Evolutionary conservation across 2,797 vertebrate genomes (phyloP), one percentile per base, ranked within the genome.

Genomic region (Ispidina picta): DNA sequence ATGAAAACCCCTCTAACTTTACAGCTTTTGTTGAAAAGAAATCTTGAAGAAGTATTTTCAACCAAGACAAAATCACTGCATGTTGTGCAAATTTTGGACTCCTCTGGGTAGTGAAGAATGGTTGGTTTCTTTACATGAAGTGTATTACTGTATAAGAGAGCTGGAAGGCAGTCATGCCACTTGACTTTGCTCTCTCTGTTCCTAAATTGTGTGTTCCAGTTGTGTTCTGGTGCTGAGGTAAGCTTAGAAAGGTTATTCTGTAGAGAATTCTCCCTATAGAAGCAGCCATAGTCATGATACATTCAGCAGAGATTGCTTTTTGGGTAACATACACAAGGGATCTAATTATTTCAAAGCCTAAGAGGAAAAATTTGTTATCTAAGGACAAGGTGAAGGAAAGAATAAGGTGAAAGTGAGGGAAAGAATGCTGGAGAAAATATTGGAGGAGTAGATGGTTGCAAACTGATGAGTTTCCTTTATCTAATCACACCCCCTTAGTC

Each of bases 241-340:
- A 76, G 29, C n/a, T 49, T 72, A 65, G 28, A 56, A 56, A 70
- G 31, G 15, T 39, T 73, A 69, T 63, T 90, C 60, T 69, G 17
- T 20, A 25, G 28, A 54, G 37, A 78, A 58, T 65, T 81, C 18
- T 76, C 8, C 10, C 43, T 1, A 7, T 62, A 43, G 78, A 94
- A 75, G 10, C 8, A 89, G 18, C 11, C 0, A 0, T 63, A 25
- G 14, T 80, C 15, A 10, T 14, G 33, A n/a, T 41, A 37, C 16
- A 52, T 74, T 25, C 23, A 77, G 16, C 5, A 46, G 31, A 54
- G 12, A 71, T 33, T 62, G 10, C 0, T 5, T 52, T 91, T 77
- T 33, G 18, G 6, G 18, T 35, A 73, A 52, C 31, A 55, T 5
- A 35, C 1, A 0, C 15, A 4, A 28, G 4, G 1, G 3, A 46